Evolutionary conservation across 2,113 vertebrate species (phyloP).

Genomic region (Galemys pyrenaicus): DNA sequence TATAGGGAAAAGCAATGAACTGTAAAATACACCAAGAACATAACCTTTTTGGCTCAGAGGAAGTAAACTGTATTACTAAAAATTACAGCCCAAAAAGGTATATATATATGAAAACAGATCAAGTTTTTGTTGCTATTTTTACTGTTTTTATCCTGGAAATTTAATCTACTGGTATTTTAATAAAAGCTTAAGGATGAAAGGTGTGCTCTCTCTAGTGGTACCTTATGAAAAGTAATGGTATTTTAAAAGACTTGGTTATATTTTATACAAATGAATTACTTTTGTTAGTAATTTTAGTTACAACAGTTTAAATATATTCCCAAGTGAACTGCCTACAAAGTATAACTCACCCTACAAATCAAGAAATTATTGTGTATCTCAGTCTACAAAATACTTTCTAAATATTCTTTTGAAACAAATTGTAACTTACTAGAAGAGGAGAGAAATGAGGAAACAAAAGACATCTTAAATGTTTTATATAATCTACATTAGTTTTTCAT

Average conservation of each 20-base stretch:
- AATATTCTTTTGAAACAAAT: constrained; percentile 17
- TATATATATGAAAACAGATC: neutral
- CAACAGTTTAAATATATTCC: constrained; percentile 19
- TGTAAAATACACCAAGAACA: constrained; percentile 51
- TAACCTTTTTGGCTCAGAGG: constrained; percentile 18
- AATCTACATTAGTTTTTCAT: no score
- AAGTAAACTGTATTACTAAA: neutral
- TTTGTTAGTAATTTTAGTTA: constrained; percentile 43
- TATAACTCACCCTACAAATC: neutral
- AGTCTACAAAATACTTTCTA: constrained; percentile 39
- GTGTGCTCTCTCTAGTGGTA: neutral
- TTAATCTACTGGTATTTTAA: constrained; percentile 37
- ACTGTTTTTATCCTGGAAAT: neutral
- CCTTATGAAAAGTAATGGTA: neutral
- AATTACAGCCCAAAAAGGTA: neutral
- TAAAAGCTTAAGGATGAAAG: constrained; percentile 15
- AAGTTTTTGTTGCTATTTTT: neutral
- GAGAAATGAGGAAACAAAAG: neutral
- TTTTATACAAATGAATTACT: constrained; percentile 29
- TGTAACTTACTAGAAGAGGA: constrained; percentile 31
- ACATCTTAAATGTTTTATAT: no score
- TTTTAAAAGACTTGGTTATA: neutral
- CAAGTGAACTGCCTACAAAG: constrained; percentile 11
- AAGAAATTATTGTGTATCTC: neutral
- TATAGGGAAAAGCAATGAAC: constrained; percentile 53